Conservation (phyloP, 30 jellyfish, hydroid and myxozoan species). For the Chironex yamaguchii region DNA sequence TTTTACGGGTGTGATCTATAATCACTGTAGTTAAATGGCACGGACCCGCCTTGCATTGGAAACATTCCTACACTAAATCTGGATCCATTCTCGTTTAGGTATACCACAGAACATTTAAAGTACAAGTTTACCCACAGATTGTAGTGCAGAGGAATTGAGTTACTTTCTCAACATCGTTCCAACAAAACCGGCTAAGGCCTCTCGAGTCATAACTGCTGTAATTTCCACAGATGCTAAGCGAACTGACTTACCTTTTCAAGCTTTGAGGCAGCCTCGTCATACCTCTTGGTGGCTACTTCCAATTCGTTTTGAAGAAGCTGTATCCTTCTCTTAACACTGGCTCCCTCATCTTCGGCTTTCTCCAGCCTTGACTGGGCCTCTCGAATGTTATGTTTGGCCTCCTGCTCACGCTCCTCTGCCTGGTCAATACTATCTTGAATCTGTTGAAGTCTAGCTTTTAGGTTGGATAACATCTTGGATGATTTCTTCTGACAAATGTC, state of each 20-base stretch:
- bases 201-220: no score
- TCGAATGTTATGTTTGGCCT: slow-evolving; percentile 74
- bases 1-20: no score
- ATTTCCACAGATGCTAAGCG: no score
- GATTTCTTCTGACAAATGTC: neutral
- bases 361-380: slow-evolving; percentile 93
- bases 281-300: slow-evolving; percentile 46
- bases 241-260: slow-evolving; percentile 50
- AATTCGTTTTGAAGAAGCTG: slow-evolving; percentile 74
- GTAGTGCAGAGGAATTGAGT: no score
- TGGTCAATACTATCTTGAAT: slow-evolving; percentile 83
- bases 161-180: no score
- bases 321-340: slow-evolving; percentile 79
- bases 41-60: no score
- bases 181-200: no score
- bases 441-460: slow-evolving; percentile 80
- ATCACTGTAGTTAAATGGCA: no score
- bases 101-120: no score
- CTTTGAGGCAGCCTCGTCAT: slow-evolving; percentile 55
- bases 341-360: slow-evolving; percentile 90
- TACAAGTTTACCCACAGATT: no score
- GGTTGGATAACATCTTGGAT: slow-evolving; percentile 41
- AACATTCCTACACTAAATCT: no score
- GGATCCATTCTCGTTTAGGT: no score
- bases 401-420: slow-evolving; percentile 83